Percentiles rank a stretch among this genome's conserved stretches.
phyloP scores from a whole-genome alignment of 2,888 invertebrate genomes.

The Pinctada fucata region DNA sequence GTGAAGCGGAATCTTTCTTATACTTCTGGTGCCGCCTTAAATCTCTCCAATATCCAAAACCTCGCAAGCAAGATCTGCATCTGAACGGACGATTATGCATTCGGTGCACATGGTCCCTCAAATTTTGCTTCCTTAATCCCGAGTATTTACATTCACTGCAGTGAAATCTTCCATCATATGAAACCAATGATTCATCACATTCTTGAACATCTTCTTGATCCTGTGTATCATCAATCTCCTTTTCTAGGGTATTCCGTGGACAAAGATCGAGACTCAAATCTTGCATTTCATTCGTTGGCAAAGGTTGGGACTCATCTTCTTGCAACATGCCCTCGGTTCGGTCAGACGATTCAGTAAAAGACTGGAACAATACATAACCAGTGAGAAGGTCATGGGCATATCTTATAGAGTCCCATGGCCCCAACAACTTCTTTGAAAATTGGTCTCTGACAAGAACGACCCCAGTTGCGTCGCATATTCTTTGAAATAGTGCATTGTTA shows the following conservation, averaged over 20 bases:
- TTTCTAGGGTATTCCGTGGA: background rate
- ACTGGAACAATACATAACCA: slow-evolving; percentile 9
- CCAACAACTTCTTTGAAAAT: slow-evolving; percentile 13
- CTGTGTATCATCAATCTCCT: background rate
- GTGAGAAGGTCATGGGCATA: slow-evolving; percentile 16
- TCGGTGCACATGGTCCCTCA: background rate
- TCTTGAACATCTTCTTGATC: background rate
- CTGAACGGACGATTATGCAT: slow-evolving; percentile 28
- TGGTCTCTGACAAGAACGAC: slow-evolving; percentile 7
- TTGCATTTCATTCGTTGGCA: background rate
- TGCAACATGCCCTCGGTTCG: background rate
- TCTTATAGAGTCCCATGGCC: slow-evolving; percentile 19
- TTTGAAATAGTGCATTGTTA: slow-evolving; percentile 19
- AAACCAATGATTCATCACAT: background rate
- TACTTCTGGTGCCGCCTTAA: slow-evolving; percentile 27
- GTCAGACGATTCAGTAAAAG: background rate
- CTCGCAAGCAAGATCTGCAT: slow-evolving; percentile 26
- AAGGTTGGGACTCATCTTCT: background rate
- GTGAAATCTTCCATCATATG: background rate
- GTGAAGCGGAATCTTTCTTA: background rate
- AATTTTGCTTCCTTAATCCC: background rate
- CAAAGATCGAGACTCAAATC: background rate
- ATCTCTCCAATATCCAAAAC: slow-evolving; percentile 34
- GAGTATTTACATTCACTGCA: slow-evolving; percentile 2
- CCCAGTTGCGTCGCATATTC: slow-evolving; percentile 24